These are phyloP conservation scores for Lerema accius DNA, from an alignment of 1,140 invertebrate genomes.

Conservation along the genomic window DNA sequence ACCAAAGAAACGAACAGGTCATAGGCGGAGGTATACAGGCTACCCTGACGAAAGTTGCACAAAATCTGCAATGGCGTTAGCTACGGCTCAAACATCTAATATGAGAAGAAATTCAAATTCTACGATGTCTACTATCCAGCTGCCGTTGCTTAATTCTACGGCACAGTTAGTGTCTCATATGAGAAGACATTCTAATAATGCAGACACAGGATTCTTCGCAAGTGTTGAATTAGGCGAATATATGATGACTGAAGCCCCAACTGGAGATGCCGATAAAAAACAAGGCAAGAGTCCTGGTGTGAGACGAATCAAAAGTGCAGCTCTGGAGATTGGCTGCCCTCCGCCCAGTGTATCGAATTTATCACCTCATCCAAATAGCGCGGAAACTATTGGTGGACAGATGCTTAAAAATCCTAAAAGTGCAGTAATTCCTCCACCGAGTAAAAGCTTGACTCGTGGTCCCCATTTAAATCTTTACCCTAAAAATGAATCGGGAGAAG, in stretches of 20 bases:
- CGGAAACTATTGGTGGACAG: constrained; percentile 86
- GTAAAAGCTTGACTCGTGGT: constrained; percentile 85
- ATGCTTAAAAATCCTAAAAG: constrained; percentile 84
- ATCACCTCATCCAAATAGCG: constrained; percentile 86
- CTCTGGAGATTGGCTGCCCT: constrained; percentile 86
- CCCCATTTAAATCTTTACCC: constrained; percentile 86
- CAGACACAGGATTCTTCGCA: constrained; percentile 82
- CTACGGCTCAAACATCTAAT: constrained; percentile 66
- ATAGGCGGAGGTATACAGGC: constrained; percentile 67
- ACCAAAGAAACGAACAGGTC: constrained; percentile 69
- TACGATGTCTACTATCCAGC: constrained; percentile 84
- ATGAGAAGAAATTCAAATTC: constrained; percentile 84
- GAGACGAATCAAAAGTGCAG: constrained; percentile 86
- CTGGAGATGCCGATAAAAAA: constrained; percentile 63
- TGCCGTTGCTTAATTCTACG: constrained; percentile 78
- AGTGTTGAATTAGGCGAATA: constrained; percentile 82
- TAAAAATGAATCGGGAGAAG: constrained; percentile 78
- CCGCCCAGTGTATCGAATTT: constrained; percentile 85
- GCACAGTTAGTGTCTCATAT: constrained; percentile 77
- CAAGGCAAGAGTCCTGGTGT: constrained; percentile 81
- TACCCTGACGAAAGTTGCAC: constrained; percentile 78
- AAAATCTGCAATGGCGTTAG: constrained; percentile 75
- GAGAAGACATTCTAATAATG: constrained; percentile 86
- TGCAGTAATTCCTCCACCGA: constrained; percentile 85
- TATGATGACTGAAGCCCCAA: constrained; percentile 76